phyloP scores from a whole-genome alignment of 2,113 vertebrate genomes.

The Anhinga rufa region DNA sequence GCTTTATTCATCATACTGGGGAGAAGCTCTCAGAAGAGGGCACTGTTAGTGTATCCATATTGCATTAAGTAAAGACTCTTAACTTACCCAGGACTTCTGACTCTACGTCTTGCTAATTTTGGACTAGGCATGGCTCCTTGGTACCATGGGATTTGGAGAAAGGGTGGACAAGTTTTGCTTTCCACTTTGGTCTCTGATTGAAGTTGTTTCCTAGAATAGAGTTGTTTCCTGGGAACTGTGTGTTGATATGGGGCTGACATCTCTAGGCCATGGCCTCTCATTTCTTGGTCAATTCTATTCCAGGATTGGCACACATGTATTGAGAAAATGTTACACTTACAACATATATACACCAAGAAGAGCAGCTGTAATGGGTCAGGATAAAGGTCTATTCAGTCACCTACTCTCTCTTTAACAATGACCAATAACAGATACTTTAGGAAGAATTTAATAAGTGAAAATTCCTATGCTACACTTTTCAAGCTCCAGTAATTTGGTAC shows the following conservation, averaged over 20 bases:
- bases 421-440: neutral
- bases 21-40: neutral
- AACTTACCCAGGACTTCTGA: neutral
- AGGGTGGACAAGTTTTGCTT: neutral
- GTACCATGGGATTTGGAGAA: neutral
- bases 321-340: neutral
- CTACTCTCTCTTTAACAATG: neutral
- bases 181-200: neutral
- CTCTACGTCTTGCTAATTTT: neutral
- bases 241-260: neutral
- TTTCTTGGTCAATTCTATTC: neutral
- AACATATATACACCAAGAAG: neutral
- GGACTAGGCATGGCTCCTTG: neutral
- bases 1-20: neutral
- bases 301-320: neutral
- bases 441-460: neutral
- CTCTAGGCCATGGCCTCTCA: neutral
- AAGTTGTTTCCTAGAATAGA: neutral
- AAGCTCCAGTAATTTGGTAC: neutral
- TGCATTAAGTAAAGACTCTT: neutral
- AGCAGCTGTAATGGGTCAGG: neutral
- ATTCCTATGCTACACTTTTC: neutral
- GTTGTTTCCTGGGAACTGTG: neutral
- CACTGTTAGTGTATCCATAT: neutral
- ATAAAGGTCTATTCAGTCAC: neutral